Conservation (phyloP, 2,113 vertebrate genomes). For the Electrona antarctica region DNA sequence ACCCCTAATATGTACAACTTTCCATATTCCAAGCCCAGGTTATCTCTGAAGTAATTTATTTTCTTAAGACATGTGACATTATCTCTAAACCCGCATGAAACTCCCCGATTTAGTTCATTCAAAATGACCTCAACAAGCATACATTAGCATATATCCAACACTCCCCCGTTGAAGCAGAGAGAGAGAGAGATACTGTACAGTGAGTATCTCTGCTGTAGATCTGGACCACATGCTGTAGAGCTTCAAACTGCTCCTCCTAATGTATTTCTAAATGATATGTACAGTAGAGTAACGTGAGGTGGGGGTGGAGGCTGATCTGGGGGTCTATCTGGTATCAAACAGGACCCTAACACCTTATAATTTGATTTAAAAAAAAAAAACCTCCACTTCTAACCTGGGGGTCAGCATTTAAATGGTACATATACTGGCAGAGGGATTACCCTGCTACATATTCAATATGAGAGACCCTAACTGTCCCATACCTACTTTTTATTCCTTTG, state of each 20-base stretch:
- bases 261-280: slow-evolving; percentile 74
- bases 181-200: no score
- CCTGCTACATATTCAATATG: neutral
- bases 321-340: slow-evolving; percentile 66
- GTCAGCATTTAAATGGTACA: slow-evolving; percentile 72
- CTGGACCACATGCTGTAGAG: slow-evolving; percentile 32
- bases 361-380: slow-evolving; percentile 57
- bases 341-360: slow-evolving; percentile 61
- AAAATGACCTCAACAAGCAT: no score
- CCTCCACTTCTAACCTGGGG: slow-evolving; percentile 69
- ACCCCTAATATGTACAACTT: neutral
- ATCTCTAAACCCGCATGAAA: no score
- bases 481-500: no score
- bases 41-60: no score
- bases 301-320: slow-evolving; percentile 59
- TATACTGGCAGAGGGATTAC: slow-evolving; percentile 51
- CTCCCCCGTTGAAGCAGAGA: no score
- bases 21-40: neutral
- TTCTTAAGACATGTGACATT: no score
- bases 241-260: slow-evolving; percentile 48
- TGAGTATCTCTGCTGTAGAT: no score
- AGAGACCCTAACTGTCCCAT: neutral
- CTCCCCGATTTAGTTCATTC: no score
- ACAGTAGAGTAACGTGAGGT: slow-evolving; percentile 53
- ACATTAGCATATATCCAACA: no score